Evolutionary conservation across 2,797 vertebrate species (phyloP).

Genomic region (Mareca penelope): DNA sequence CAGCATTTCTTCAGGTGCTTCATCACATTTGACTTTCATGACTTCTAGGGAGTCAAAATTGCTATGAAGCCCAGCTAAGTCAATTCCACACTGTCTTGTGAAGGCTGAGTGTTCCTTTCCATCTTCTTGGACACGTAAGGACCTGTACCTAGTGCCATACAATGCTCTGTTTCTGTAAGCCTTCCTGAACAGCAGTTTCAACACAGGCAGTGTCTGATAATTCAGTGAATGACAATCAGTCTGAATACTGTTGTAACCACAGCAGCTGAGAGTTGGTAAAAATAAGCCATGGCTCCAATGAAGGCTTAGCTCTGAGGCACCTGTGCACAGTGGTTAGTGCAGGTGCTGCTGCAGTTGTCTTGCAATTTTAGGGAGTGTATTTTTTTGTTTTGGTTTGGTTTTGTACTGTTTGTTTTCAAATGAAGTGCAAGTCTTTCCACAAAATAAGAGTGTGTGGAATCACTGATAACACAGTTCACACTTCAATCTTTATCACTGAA

Average conservation of each 20-base stretch:
- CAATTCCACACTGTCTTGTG: background rate
- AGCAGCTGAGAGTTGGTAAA: background rate
- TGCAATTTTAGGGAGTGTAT: background rate
- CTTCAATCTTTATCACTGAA: constrained; percentile 1
- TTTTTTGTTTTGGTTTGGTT: background rate
- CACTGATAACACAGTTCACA: background rate
- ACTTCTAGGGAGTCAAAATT: background rate
- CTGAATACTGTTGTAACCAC: background rate
- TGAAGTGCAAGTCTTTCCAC: background rate
- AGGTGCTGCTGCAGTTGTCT: background rate
- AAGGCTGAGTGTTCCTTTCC: background rate
- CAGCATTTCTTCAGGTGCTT: background rate
- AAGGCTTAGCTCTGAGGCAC: background rate
- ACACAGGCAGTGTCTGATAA: background rate
- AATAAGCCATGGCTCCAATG: background rate
- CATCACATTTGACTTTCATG: background rate
- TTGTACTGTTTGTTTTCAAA: background rate
- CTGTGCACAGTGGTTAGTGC: background rate
- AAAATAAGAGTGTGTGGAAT: background rate
- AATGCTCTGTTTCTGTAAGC: background rate
- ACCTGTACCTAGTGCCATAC: background rate
- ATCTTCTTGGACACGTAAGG: background rate
- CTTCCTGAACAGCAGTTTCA: background rate
- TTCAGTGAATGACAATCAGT: constrained; percentile 18
- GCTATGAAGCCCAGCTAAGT: background rate